Percentiles rank a stretch among this genome's conserved stretches.
These are phyloP conservation scores for Apogon hyalosoma DNA, from an alignment of 2,797 vertebrate species.

Conservation along the genomic window DNA sequence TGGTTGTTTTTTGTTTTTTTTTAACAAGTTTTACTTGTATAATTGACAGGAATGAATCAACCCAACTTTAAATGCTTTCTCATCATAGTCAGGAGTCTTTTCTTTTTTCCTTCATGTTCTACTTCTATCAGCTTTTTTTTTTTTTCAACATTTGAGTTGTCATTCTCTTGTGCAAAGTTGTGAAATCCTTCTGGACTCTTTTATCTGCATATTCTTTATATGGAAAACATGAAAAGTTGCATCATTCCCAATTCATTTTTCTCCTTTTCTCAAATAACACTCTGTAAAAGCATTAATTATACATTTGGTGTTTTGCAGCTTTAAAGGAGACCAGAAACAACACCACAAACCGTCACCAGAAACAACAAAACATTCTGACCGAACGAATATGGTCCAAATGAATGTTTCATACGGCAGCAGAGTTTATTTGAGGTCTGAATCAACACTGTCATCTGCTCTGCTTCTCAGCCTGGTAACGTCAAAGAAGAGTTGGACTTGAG, in stretches of 20 bases:
- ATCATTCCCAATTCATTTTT: neutral
- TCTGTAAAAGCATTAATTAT: conserved; percentile 13
- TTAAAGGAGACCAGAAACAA: conserved; percentile 8
- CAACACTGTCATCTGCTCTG: conserved; percentile 15
- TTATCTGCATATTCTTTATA: too few relatives aligned
- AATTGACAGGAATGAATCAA: too few relatives aligned
- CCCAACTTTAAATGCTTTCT: too few relatives aligned
- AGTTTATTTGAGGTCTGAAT: conserved; percentile 2
- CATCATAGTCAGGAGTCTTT: too few relatives aligned
- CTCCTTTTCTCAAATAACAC: conserved; percentile 5
- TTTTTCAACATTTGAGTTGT: too few relatives aligned
- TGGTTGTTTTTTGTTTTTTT: too few relatives aligned
- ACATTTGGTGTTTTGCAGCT: conserved; percentile 3
- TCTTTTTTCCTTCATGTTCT: too few relatives aligned
- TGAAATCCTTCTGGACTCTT: too few relatives aligned
- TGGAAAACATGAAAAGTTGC: too few relatives aligned
- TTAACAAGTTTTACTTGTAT: too few relatives aligned
- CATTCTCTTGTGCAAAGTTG: neutral
- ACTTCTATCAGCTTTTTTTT: too few relatives aligned
- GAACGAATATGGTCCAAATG: neutral
- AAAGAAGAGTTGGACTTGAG: conserved; percentile 78
- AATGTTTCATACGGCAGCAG: conserved; percentile 20
- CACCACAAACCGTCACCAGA: neutral
- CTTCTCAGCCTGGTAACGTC: conserved; percentile 75
- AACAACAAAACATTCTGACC: conserved; percentile 18